Base-by-base conservation (phyloP, 2,888 invertebrate genomes). In the Hetaerina titia region DNA sequence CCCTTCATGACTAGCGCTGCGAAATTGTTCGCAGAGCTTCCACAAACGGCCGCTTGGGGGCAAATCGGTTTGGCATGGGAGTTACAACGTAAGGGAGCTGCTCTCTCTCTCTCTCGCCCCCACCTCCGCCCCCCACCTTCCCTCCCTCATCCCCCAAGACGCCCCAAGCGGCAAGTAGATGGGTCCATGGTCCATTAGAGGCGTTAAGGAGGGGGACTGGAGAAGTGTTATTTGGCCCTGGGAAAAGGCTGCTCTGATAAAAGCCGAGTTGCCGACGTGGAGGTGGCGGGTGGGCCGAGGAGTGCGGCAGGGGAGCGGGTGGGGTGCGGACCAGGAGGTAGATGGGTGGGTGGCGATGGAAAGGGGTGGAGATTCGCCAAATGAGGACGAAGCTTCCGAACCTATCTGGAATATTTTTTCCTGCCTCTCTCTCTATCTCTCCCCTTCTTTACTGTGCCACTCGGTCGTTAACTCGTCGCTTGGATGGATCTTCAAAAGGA, bases 161-260 rank as follows among this genome's bases (percentile, higher is more conserved):
- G 69, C 92, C 92, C 92, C 45, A 45, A 69, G 92, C 69, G 64
- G 92, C 63, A 64, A 64, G 92, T 92, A 69, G 64, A 92, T 92
- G 92, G 69, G 22, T 56, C 69, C 69, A 69, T 31, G 92, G 56
- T 64, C 92, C 92, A 92, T 92, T 69, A 92, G 92, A 90, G 17
- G 19, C 90, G 90, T 63, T 90, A 90, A 90, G 90, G 90, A 90
- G 60, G n/a, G 69, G 69, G n/a, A 7, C 7, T 19, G 22, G 81
- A 45, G 63, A 64, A 74, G 69, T 92, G 92, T 69, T 92, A 92
- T 92, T 92, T 57, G 92, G 90, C 6, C 45, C 90, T 63, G 63
- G 69, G 69, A 56, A 92, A 92, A 92, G 92, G 22, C 56, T 56
- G 22, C 64, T 63, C 90, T 63, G 31, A 81, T 81, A 81, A 81